These are phyloP conservation scores for Herpailurus yagouaroundi DNA, from an alignment of 2,113 vertebrate genomes.

Conservation along the genomic window DNA sequence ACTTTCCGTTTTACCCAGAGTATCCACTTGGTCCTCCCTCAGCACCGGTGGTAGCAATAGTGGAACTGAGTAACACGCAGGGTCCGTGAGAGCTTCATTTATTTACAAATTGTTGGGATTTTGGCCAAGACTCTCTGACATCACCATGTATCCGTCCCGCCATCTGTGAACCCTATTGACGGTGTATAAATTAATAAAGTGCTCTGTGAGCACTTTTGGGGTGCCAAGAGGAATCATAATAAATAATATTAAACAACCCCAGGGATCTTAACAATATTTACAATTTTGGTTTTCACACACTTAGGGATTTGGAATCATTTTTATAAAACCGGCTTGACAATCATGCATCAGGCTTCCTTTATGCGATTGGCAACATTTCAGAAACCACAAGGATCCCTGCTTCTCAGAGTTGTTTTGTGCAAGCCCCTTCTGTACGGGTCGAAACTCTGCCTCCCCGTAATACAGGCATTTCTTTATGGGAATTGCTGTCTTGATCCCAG, in stretches of 20 bases:
- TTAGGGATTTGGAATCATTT: conserved; percentile 13
- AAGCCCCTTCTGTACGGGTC: accelerated
- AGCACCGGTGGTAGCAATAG: accelerated
- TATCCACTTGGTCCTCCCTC: accelerated
- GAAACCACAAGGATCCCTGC: not conserved
- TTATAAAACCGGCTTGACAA: not conserved
- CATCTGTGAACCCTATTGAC: conserved; percentile 1
- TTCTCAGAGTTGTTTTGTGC: not conserved
- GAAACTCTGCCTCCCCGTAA: accelerated
- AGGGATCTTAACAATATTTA: not conserved
- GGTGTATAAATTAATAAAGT: conserved; percentile 18
- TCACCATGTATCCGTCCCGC: not conserved
- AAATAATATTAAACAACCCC: conserved; percentile 24
- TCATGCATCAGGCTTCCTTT: not conserved
- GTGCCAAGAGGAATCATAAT: conserved; percentile 26
- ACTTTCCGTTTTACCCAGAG: not conserved
- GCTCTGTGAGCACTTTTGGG: conserved; percentile 25
- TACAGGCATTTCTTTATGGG: not conserved
- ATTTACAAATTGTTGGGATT: conserved; percentile 36
- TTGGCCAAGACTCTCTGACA: not conserved
- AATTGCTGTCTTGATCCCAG: not conserved
- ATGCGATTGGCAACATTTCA: not conserved
- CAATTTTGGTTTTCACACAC: not conserved
- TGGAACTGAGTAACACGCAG: not conserved
- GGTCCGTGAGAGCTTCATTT: not conserved